Percentiles rank a stretch among this genome's conserved stretches.
phyloP scores from a whole-genome alignment of 2,888 invertebrate species.

The Plutella xylostella region DNA sequence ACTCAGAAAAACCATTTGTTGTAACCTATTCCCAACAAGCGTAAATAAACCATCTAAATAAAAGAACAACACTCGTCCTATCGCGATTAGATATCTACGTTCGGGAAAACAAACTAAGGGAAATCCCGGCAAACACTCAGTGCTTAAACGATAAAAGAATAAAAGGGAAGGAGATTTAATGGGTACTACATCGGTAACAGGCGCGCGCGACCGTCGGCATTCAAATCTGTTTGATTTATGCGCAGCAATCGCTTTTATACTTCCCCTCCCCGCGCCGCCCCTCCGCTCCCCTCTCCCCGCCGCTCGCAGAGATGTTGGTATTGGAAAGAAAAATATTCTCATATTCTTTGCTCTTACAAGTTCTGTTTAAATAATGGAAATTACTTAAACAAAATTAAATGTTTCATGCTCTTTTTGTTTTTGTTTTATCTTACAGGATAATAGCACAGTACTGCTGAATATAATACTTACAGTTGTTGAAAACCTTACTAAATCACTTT shows the following conservation, averaged over 20 bases:
- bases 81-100: neutral
- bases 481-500: too few species aligned
- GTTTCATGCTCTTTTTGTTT: too few species aligned
- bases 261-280: conserved; percentile 3
- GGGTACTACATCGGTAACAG: conserved; percentile 35
- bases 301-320: neutral
- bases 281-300: neutral
- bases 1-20: too few species aligned
- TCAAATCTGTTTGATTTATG: conserved; percentile 53
- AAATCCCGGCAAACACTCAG: conserved; percentile 24
- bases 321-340: conserved; percentile 6
- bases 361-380: too few species aligned
- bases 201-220: conserved; percentile 29
- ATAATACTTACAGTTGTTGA: too few species aligned
- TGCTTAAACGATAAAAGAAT: conserved; percentile 19
- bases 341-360: too few species aligned
- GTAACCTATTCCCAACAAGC: too few species aligned
- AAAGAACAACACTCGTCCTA: neutral
- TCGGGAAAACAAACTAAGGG: conserved; percentile 13
- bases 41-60: too few species aligned
- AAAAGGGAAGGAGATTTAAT: conserved; percentile 25
- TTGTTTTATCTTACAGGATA: too few species aligned
- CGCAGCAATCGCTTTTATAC: conserved; percentile 33
- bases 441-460: too few species aligned
- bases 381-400: too few species aligned